phyloP scores from a whole-genome alignment of 2,113 vertebrate genomes.

The Syngnathoides biaculeatus region DNA sequence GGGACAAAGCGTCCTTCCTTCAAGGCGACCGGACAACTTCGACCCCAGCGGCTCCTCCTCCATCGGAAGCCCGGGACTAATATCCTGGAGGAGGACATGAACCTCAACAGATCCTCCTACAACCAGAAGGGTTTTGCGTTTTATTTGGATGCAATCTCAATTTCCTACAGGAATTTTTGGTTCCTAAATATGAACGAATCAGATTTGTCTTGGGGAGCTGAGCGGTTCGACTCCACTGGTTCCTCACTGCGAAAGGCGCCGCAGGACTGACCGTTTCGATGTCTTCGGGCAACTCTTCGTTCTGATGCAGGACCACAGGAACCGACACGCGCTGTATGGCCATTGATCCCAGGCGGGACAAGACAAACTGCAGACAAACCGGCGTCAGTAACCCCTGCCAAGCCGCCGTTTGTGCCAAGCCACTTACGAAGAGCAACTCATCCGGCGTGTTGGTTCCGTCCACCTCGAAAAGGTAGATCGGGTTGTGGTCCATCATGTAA shows the following conservation, averaged over 20 bases:
- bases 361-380: slow-evolving; percentile 71
- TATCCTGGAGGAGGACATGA: slow-evolving; percentile 65
- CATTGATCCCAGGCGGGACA: slow-evolving; percentile 78
- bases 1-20: slow-evolving; percentile 77
- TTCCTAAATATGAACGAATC: not conserved
- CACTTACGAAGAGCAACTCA: slow-evolving; percentile 74
- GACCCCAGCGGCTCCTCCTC: slow-evolving; percentile 85
- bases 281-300: slow-evolving; percentile 59
- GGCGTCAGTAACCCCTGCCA: not conserved
- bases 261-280: slow-evolving; percentile 70
- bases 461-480: slow-evolving; percentile 80
- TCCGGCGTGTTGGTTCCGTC: slow-evolving; percentile 81
- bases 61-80: slow-evolving; percentile 81
- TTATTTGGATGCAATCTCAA: too few relatives aligned
- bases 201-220: not conserved
- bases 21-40: slow-evolving; percentile 83
- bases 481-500: slow-evolving; percentile 78
- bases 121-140: slow-evolving; percentile 34
- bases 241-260: not conserved
- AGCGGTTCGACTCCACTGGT: not conserved
- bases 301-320: slow-evolving; percentile 73
- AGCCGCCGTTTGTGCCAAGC: not conserved
- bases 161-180: too few relatives aligned
- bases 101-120: slow-evolving; percentile 80
- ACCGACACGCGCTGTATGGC: slow-evolving; percentile 74